Conservation (phyloP, 2,888 invertebrate species). For the Balanococcus diminutus region DNA sequence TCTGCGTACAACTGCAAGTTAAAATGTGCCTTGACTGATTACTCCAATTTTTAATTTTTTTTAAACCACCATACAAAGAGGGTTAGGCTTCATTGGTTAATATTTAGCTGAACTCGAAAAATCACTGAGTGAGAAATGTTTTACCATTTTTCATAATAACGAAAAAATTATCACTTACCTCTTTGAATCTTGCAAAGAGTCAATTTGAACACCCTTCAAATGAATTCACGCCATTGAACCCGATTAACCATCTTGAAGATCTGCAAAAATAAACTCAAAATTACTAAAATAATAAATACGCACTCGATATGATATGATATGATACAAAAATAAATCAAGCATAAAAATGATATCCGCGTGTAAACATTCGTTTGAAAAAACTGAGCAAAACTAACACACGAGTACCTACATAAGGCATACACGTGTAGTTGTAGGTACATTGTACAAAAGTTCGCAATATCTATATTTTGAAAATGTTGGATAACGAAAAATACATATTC, state of each 20-base stretch:
- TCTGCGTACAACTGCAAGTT: too few relatives aligned
- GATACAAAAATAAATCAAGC: not conserved
- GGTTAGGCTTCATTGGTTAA: too few relatives aligned
- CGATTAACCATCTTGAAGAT: not conserved
- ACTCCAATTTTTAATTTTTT: too few relatives aligned
- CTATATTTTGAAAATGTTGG: not conserved
- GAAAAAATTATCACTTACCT: too few relatives aligned
- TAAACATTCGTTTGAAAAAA: not conserved
- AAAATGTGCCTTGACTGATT: too few relatives aligned
- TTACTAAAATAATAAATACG: not conserved
- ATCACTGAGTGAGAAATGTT: too few relatives aligned
- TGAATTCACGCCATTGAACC: not conserved
- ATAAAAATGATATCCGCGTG: conserved; percentile 1
- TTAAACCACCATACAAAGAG: too few relatives aligned
- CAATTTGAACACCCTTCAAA: not conserved
- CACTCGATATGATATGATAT: not conserved
- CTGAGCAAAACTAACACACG: not conserved
- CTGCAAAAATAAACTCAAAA: not conserved
- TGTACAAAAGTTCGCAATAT: not conserved
- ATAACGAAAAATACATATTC: conserved; percentile 6
- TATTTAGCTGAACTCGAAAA: too few relatives aligned
- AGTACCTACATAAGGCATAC: not conserved
- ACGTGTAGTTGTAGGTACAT: too few relatives aligned
- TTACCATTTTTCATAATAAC: too few relatives aligned
- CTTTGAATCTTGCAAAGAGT: too few relatives aligned